Conservation (phyloP, 2,797 vertebrate species). For the Philypnodon macrostomus region DNA sequence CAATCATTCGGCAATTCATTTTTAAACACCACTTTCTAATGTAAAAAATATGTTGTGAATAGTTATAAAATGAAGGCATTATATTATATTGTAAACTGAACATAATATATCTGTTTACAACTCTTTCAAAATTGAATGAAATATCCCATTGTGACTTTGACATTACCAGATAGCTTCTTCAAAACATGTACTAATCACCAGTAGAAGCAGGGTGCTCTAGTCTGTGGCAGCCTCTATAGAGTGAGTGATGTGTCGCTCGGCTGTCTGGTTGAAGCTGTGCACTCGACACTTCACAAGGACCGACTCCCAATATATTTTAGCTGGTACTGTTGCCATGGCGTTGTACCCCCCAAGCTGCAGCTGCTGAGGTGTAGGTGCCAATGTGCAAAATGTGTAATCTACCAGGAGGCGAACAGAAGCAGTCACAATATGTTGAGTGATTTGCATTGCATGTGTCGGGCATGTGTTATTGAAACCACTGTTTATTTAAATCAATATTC, state of each 20-base stretch:
- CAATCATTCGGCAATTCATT: too few species aligned
- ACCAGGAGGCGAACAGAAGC: not conserved
- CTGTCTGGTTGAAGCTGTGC: conserved; percentile 46
- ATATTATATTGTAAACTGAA: too few species aligned
- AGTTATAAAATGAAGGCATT: too few species aligned
- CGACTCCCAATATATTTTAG: conserved; percentile 27
- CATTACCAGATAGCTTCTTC: too few species aligned
- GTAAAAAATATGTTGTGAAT: too few species aligned
- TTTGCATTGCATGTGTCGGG: too few species aligned
- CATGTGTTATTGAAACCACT: too few species aligned
- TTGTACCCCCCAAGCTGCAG: conserved; percentile 24
- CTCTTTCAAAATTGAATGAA: too few species aligned
- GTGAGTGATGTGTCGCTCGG: conserved; percentile 51
- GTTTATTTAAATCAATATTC: too few species aligned
- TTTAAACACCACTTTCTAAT: too few species aligned
- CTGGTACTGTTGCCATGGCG: conserved; percentile 50
- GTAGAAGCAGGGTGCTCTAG: conserved; percentile 46
- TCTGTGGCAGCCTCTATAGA: conserved; percentile 45
- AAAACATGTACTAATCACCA: conserved; percentile 71
- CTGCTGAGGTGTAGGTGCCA: conserved; percentile 12
- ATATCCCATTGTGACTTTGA: too few species aligned
- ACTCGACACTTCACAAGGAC: conserved; percentile 47
- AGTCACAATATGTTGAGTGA: conserved; percentile 4
- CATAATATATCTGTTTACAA: too few species aligned
- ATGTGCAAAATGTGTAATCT: conserved; percentile 19